Evolutionary conservation across 2,888 invertebrate genomes (phyloP).

Genomic region (Sphinx pinastri): DNA sequence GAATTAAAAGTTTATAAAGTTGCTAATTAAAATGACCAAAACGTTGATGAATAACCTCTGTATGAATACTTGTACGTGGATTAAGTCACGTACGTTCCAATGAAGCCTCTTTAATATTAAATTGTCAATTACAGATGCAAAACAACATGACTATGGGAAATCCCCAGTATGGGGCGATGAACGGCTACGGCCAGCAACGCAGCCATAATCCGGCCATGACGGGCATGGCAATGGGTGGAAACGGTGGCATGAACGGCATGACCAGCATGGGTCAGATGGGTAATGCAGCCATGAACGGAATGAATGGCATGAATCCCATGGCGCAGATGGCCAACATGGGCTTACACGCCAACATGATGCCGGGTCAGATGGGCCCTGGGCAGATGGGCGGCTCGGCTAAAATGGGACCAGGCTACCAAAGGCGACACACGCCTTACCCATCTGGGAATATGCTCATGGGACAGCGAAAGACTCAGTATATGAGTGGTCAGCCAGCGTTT

Average conservation of each 20-base stretch:
- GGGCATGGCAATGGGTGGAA: constrained; percentile 81
- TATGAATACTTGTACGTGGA: constrained; percentile 33
- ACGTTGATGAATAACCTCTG: neutral
- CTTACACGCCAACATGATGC: constrained; percentile 88
- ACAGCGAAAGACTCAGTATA: constrained; percentile 88
- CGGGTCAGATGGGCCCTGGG: constrained; percentile 86
- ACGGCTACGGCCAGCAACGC: constrained; percentile 84
- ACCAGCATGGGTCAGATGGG: constrained; percentile 86
- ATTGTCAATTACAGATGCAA: constrained; percentile 82
- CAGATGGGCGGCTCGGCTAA: constrained; percentile 87
- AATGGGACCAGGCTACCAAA: constrained; percentile 88
- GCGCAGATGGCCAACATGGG: constrained; percentile 90
- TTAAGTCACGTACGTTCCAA: constrained; percentile 39
- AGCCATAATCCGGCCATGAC: constrained; percentile 84
- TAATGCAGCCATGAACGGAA: constrained; percentile 86
- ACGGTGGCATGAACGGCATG: constrained; percentile 84
- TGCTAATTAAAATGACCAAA: constrained; percentile 15
- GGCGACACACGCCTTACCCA: constrained; percentile 94
- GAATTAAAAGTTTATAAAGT: constrained; percentile 9
- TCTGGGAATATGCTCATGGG: constrained; percentile 93
- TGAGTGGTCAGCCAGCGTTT: constrained; percentile 82
- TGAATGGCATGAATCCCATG: constrained; percentile 90
- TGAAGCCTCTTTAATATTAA: constrained; percentile 31
- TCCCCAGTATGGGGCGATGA: constrained; percentile 85
- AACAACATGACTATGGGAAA: constrained; percentile 86